Evolutionary conservation across 2,888 invertebrate genomes (phyloP).

Genomic region (Drosophila subquinaria): DNA sequence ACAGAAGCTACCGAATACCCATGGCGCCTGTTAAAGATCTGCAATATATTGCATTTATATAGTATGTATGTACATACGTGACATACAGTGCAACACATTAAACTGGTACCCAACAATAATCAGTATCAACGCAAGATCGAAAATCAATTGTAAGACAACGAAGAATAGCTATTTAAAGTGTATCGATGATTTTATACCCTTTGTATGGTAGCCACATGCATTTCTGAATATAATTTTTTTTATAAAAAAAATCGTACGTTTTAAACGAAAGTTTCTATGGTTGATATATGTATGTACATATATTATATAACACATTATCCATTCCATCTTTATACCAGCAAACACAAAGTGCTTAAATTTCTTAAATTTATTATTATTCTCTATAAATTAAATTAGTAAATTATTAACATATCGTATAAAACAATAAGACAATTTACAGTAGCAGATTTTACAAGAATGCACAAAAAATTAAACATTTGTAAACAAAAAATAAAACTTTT

Average conservation of each 20-base stretch:
- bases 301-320: not conserved
- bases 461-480: not conserved
- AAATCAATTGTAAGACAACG: not conserved
- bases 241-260: too few relatives aligned
- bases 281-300: too few relatives aligned
- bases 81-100: not conserved
- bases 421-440: too few relatives aligned
- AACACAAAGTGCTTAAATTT: too few relatives aligned
- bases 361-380: too few relatives aligned
- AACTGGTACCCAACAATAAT: not conserved
- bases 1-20: slow-evolving; percentile 4
- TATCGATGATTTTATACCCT: not conserved
- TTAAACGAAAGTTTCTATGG: too few relatives aligned
- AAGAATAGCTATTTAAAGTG: not conserved
- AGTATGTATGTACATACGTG: not conserved
- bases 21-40: slow-evolving; percentile 14
- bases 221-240: not conserved
- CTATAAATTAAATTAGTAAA: too few relatives aligned
- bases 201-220: not conserved
- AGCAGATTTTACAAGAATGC: not conserved
- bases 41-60: slow-evolving; percentile 2
- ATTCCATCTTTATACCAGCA: not conserved
- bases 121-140: not conserved
- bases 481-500: not conserved
- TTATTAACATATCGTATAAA: not conserved